Evolutionary conservation across 2,113 vertebrate genomes (phyloP).

Genomic region (Actinemys pallida): DNA sequence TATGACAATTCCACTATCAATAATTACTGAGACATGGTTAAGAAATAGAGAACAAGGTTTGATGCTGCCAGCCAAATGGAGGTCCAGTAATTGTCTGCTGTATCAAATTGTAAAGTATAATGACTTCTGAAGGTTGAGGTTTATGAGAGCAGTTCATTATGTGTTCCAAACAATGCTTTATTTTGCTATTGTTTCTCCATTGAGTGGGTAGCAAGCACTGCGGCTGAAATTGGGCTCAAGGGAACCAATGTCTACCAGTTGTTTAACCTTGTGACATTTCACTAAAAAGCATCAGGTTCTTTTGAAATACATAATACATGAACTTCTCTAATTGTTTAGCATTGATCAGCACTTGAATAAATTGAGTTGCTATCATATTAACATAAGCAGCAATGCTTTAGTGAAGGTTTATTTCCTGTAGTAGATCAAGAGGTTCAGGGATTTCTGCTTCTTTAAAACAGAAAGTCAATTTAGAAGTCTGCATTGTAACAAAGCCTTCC

Average conservation of each 20-base stretch:
- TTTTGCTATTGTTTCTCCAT: slow-evolving; percentile 81
- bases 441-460: slow-evolving; percentile 71
- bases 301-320: slow-evolving; percentile 95
- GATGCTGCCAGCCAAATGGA: slow-evolving; percentile 68
- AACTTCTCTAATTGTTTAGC: slow-evolving; percentile 89
- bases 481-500: slow-evolving; percentile 28
- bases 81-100: slow-evolving; percentile 77
- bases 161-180: slow-evolving; percentile 80
- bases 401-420: slow-evolving; percentile 59
- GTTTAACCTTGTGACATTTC: slow-evolving; percentile 92
- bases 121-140: slow-evolving; percentile 83
- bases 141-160: slow-evolving; percentile 83
- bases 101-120: slow-evolving; percentile 78
- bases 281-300: slow-evolving; percentile 89
- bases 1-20: slow-evolving; percentile 71
- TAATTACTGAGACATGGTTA: slow-evolving; percentile 76
- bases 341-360: slow-evolving; percentile 97
- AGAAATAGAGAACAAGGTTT: slow-evolving; percentile 36
- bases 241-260: slow-evolving; percentile 87
- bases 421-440: slow-evolving; percentile 56
- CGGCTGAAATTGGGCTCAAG: slow-evolving; percentile 88
- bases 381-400: slow-evolving; percentile 86
- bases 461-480: slow-evolving; percentile 58
- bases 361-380: slow-evolving; percentile 94
- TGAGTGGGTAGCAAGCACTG: slow-evolving; percentile 77